These are phyloP conservation scores for Megalurothrips usitatus DNA, from an alignment of 2,888 invertebrate genomes.

Conservation along the genomic window DNA sequence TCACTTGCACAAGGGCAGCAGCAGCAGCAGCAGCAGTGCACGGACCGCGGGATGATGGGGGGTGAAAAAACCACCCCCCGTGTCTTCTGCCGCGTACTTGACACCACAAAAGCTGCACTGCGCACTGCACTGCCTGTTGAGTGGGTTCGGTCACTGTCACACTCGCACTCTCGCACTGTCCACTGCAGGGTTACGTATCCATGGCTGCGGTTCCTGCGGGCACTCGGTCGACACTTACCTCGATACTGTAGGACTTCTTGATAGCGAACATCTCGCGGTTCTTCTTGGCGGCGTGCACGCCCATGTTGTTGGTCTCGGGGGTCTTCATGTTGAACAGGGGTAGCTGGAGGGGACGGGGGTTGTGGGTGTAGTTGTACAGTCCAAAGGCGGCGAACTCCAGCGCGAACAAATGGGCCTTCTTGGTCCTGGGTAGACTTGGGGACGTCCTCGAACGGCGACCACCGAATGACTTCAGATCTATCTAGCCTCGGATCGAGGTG, in stretches of 20 bases:
- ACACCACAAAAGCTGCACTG: background rate
- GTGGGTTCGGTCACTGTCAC: too few relatives aligned
- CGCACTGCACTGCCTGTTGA: background rate
- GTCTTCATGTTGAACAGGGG: constrained; percentile 32
- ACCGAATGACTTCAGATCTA: constrained; percentile 31
- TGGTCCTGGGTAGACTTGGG: constrained; percentile 28
- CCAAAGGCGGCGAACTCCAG: constrained; percentile 42
- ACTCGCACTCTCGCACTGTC: background rate
- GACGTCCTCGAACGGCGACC: constrained; percentile 31
- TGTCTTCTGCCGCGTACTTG: too few relatives aligned
- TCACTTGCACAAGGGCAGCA: too few relatives aligned
- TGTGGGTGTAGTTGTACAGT: constrained; percentile 38
- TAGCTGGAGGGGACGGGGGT: constrained; percentile 33
- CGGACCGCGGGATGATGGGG: too few relatives aligned
- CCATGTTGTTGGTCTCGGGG: constrained; percentile 53
- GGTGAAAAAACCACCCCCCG: too few relatives aligned
- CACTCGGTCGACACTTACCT: constrained; percentile 64
- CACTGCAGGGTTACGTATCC: constrained; percentile 29
- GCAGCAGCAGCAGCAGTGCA: too few relatives aligned
- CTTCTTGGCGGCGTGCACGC: constrained; percentile 87
- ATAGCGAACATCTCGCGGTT: constrained; percentile 95
- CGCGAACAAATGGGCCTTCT: constrained; percentile 30
- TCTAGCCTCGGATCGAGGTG: constrained; percentile 29
- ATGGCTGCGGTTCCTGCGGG: background rate
- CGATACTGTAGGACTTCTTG: constrained; percentile 95